These are phyloP conservation scores for Mantis religiosa DNA, from an alignment of 2,888 invertebrate genomes.

Conservation along the genomic window DNA sequence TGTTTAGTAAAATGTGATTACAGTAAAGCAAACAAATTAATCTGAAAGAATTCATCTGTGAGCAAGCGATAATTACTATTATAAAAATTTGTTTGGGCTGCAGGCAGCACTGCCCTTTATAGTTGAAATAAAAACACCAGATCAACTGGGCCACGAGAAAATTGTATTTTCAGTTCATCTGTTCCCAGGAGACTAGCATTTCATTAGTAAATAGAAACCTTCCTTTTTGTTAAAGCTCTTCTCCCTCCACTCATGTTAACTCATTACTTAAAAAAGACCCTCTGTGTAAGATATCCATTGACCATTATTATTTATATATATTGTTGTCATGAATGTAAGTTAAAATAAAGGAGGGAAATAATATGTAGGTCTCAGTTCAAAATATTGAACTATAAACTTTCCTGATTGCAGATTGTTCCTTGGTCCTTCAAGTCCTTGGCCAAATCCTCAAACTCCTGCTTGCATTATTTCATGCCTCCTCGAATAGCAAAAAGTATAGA, in stretches of 20 bases:
- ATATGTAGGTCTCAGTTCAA: background rate
- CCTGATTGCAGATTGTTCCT: background rate
- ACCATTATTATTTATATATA: background rate
- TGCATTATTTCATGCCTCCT: background rate
- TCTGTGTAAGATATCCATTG: background rate
- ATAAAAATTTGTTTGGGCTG: constrained; percentile 6
- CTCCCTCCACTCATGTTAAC: background rate
- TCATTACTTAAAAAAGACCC: background rate
- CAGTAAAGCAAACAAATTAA: background rate
- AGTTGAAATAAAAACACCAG: constrained; percentile 15
- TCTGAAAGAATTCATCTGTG: constrained; percentile 13
- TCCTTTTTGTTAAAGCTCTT: background rate
- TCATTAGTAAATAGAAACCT: background rate
- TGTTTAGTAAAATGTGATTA: constrained; percentile 11
- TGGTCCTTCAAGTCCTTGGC: background rate
- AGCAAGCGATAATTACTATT: background rate
- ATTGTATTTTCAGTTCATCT: constrained; percentile 7
- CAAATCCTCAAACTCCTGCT: background rate
- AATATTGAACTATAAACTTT: background rate
- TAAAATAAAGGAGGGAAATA: background rate
- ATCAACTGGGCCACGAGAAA: constrained; percentile 4
- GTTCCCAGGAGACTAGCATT: background rate
- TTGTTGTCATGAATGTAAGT: background rate
- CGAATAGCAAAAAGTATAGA: no score
- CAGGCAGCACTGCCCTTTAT: constrained; percentile 14